phyloP scores from a whole-genome alignment of 1,140 invertebrate genomes.

The Protaetia brevitarsis region DNA sequence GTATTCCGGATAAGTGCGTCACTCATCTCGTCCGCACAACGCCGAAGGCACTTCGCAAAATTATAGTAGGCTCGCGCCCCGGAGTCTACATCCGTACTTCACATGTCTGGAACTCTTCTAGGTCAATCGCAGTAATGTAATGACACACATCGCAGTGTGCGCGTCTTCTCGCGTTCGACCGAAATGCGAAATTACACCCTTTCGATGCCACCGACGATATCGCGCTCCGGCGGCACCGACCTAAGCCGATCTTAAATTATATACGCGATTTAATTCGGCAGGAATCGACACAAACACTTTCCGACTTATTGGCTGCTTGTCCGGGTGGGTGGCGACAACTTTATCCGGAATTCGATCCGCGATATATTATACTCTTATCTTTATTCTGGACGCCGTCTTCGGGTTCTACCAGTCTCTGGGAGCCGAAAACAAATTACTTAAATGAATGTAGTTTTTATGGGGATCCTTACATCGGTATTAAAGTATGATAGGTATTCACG shows the following conservation, averaged over 20 bases:
- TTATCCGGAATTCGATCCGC: conserved; percentile 1
- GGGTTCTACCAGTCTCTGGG: not conserved
- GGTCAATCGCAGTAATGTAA: conserved; percentile 16
- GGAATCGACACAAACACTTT: conserved; percentile 6
- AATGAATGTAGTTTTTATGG: conserved; percentile 18
- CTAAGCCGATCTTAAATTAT: conserved; percentile 12
- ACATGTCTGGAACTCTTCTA: not conserved
- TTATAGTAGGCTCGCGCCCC: conserved; percentile 7
- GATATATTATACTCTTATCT: conserved; percentile 15
- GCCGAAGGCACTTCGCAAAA: not conserved
- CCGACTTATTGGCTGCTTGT: conserved; percentile 9
- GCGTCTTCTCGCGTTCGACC: not conserved
- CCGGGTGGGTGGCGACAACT: not conserved
- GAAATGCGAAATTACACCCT: too few relatives aligned
- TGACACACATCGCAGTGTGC: not conserved
- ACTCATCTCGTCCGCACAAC: not conserved
- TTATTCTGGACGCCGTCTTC: not conserved
- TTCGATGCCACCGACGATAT: not conserved
- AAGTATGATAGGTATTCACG: not conserved
- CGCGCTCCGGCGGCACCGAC: not conserved
- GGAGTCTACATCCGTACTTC: not conserved
- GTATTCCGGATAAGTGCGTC: not conserved
- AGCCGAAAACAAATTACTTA: conserved; percentile 11
- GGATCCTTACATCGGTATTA: not conserved
- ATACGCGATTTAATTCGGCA: conserved; percentile 1